phyloP scores from a whole-genome alignment of 2,113 vertebrate species.

The Lepisosteus osseus region DNA sequence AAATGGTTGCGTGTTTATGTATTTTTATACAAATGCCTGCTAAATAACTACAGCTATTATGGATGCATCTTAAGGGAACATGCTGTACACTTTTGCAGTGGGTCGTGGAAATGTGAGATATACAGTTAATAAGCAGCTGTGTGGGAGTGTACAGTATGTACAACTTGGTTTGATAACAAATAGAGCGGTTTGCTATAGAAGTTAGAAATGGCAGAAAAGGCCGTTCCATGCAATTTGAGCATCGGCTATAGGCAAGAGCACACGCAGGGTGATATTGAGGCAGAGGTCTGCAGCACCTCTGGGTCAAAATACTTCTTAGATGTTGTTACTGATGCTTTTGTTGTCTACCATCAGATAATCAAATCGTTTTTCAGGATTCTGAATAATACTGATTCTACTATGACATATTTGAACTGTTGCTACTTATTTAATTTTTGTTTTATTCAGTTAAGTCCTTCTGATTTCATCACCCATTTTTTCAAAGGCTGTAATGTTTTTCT shows the following conservation, averaged over 20 bases:
- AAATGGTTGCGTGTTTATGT: constrained; percentile 1
- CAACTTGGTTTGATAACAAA: neutral
- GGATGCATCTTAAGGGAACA: neutral
- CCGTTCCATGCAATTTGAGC: constrained; percentile 20
- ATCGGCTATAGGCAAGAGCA: constrained; percentile 8
- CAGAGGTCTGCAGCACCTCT: neutral
- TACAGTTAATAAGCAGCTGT: too few relatives aligned
- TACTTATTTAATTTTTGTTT: too few relatives aligned
- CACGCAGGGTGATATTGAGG: too few relatives aligned
- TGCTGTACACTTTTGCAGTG: too few relatives aligned
- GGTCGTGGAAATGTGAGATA: too few relatives aligned
- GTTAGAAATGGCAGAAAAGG: constrained; percentile 6
- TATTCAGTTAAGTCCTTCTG: too few relatives aligned
- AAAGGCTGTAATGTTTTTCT: too few relatives aligned
- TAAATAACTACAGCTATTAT: neutral
- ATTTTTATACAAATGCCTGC: neutral
- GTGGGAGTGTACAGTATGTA: neutral
- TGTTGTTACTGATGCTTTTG: constrained; percentile 21
- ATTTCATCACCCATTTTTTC: too few relatives aligned
- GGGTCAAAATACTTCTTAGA: neutral
- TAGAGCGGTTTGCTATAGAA: neutral
- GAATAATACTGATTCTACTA: too few relatives aligned
- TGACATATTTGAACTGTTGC: too few relatives aligned
- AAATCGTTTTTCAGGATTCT: too few relatives aligned
- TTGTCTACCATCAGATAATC: neutral